Evolutionary conservation across 2,113 vertebrate genomes (phyloP).

Genomic region (Paramisgurnus dabryanus): DNA sequence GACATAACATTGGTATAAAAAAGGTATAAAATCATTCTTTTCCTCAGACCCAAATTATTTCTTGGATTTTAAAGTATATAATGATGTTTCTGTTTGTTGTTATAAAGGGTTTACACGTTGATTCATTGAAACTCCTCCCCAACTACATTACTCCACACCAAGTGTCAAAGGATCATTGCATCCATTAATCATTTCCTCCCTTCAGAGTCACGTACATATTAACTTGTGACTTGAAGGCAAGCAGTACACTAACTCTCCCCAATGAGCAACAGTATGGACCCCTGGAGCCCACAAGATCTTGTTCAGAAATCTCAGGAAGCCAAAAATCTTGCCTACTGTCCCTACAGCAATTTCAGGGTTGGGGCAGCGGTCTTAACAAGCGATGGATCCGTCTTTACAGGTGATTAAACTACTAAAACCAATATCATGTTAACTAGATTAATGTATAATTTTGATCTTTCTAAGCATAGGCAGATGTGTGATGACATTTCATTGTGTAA

Average conservation of each 20-base stretch:
- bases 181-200: slow-evolving; percentile 1
- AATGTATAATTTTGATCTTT: no score
- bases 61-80: no score
- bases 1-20: no score
- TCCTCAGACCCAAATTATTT: no score
- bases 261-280: not conserved
- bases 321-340: slow-evolving; percentile 77
- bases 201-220: not conserved
- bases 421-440: no score
- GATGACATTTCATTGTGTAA: not conserved
- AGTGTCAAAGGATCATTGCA: not conserved
- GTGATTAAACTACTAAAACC: slow-evolving; percentile 61
- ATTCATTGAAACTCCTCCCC: not conserved
- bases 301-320: slow-evolving; percentile 67
- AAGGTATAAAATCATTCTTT: no score
- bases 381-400: slow-evolving; percentile 76
- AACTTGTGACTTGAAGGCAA: slow-evolving; percentile 1
- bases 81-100: not conserved
- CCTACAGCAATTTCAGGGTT: slow-evolving; percentile 83
- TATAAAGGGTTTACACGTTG: not conserved
- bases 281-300: not conserved
- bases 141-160: not conserved
- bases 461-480: no score
- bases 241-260: not conserved
- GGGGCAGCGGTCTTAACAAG: slow-evolving; percentile 80